Conservation (phyloP, 2,888 invertebrate species). For the Scaptodrosophila latifasciaeformis region DNA sequence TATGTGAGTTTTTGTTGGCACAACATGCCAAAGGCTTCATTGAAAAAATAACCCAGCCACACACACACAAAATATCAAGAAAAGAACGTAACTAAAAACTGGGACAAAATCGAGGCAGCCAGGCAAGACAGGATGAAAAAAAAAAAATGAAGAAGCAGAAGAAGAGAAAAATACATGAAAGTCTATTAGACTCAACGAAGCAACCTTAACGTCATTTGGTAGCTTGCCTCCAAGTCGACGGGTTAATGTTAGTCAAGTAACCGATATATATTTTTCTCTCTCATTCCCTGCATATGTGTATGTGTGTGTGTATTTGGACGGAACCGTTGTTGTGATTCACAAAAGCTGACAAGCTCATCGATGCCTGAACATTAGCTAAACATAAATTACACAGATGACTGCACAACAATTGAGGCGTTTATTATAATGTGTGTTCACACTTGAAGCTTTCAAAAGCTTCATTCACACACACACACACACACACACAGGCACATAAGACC, state of each 20-base stretch:
- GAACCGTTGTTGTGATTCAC: conserved; percentile 68
- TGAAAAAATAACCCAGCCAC: neutral
- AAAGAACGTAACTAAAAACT: conserved; percentile 35
- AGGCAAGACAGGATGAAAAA: neutral
- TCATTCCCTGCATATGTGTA: conserved; percentile 20
- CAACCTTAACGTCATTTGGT: conserved; percentile 64
- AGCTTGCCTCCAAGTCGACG: conserved; percentile 43
- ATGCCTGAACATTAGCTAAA: conserved; percentile 73
- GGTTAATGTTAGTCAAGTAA: conserved; percentile 47
- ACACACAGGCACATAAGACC: neutral
- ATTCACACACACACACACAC: neutral
- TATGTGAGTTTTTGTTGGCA: conserved; percentile 2
- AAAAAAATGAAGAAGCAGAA: neutral
- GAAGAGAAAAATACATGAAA: conserved; percentile 51
- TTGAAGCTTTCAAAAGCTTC: conserved; percentile 51
- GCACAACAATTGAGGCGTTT: conserved; percentile 69
- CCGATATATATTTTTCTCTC: too few relatives aligned
- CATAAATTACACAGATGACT: conserved; percentile 72
- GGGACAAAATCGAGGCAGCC: conserved; percentile 47
- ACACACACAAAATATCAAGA: conserved; percentile 1
- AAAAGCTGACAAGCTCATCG: conserved; percentile 70
- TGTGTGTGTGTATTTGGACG: conserved; percentile 6
- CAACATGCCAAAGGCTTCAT: conserved; percentile 6
- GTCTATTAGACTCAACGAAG: conserved; percentile 70
- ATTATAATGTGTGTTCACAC: conserved; percentile 71